These are phyloP conservation scores for Notoglanidium macrostoma DNA, from an alignment of 2,797 vertebrate species.

Conservation along the genomic window DNA sequence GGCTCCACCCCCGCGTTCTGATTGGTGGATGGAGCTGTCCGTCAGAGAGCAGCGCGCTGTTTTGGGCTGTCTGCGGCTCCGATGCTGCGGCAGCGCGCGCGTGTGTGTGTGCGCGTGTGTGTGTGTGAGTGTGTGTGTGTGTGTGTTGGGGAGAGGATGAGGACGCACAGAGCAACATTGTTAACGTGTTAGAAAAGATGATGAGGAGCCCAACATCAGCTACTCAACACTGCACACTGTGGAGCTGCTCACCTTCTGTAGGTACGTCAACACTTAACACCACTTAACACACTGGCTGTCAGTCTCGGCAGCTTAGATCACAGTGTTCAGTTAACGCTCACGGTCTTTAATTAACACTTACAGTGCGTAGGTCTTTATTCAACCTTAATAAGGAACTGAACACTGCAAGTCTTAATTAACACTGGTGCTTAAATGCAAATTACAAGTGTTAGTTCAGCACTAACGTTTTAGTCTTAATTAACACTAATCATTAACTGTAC, in stretches of 20 bases:
- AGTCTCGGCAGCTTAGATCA: not conserved
- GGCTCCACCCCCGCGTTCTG: constrained; percentile 38
- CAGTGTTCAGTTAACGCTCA: not conserved
- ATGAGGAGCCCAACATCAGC: not conserved
- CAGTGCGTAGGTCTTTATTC: not conserved
- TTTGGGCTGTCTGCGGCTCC: constrained; percentile 62
- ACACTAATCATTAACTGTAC: not conserved
- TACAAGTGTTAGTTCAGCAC: not conserved
- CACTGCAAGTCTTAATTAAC: not conserved
- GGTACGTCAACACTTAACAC: not conserved
- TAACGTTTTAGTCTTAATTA: not conserved
- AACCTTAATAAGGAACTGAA: not conserved
- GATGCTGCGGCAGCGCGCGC: constrained; percentile 53
- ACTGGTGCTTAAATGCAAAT: not conserved
- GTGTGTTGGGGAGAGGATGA: constrained; percentile 3
- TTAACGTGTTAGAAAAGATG: constrained; percentile 8
- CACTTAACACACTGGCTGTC: constrained; percentile 3
- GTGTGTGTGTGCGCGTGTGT: constrained; percentile 4
- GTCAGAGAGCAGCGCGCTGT: constrained; percentile 62
- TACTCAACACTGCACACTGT: not conserved
- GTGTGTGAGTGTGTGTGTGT: not conserved
- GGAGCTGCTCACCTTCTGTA: not conserved
- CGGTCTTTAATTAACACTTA: not conserved
- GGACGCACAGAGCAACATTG: not conserved
- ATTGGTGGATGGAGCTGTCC: constrained; percentile 64